Evolutionary conservation across 2,113 vertebrate genomes (phyloP).

Genomic region (Ia io): DNA sequence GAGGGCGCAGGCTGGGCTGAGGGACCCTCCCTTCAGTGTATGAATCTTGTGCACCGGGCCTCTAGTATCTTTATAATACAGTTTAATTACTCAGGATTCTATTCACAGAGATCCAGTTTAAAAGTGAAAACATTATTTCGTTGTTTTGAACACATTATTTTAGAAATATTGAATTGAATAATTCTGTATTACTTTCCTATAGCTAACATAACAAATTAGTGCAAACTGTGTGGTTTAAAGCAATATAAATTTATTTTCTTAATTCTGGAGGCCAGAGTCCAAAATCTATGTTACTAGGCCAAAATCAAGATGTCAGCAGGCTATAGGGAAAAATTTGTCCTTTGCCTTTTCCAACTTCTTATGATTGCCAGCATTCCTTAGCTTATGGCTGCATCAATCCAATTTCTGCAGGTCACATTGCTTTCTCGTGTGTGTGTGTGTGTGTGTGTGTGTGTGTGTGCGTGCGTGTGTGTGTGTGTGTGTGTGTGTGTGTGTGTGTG

Average conservation of each 20-base stretch:
- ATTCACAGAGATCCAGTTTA: not conserved
- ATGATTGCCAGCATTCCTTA: not conserved
- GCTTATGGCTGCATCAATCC: not conserved
- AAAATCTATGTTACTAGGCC: not conserved
- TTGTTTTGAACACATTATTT: not conserved
- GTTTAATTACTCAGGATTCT: not conserved
- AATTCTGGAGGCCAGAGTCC: not conserved
- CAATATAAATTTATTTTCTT: not conserved
- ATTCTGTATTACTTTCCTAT: not conserved
- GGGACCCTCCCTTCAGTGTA: too few species aligned
- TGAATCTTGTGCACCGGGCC: too few species aligned
- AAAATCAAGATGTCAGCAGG: not conserved
- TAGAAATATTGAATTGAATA: not conserved
- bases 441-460: too few species aligned
- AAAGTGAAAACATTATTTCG: not conserved
- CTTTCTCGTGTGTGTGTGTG: not conserved
- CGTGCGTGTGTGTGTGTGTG: not conserved
- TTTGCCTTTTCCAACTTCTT: not conserved
- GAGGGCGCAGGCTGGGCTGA: too few species aligned
- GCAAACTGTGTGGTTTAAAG: not conserved
- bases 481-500: not conserved
- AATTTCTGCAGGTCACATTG: not conserved
- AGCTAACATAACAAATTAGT: not conserved
- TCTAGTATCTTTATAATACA: not conserved
- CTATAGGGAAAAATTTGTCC: not conserved